A percentile compares a stretch with the other conserved stretches of the same genome.
phyloP scores from a whole-genome alignment of 2,888 invertebrate genomes.

The Nymphalis urticae region DNA sequence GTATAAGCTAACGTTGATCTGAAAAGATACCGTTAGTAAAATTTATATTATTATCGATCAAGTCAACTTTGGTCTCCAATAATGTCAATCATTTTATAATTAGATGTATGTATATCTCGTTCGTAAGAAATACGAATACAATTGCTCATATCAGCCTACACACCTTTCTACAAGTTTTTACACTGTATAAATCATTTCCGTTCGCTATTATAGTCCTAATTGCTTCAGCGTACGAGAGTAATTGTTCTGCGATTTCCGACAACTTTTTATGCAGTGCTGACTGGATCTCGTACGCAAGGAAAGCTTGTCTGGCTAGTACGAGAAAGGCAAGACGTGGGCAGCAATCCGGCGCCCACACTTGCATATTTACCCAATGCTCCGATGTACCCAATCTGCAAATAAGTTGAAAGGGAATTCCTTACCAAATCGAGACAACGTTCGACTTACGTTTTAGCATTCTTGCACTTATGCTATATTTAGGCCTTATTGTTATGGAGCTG shows the following conservation, averaged over 20 bases:
- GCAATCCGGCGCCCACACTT: constrained; percentile 44
- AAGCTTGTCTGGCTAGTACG: constrained; percentile 58
- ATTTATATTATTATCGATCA: background rate
- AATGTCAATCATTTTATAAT: constrained; percentile 25
- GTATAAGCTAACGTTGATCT: background rate
- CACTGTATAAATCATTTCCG: constrained; percentile 5
- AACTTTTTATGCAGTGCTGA: constrained; percentile 41
- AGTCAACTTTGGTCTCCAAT: background rate
- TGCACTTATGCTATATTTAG: too few relatives aligned
- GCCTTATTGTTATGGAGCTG: too few relatives aligned
- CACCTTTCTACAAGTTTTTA: constrained; percentile 52
- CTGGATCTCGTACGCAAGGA: constrained; percentile 49
- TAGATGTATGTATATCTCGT: constrained; percentile 23
- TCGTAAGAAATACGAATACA: constrained; percentile 45
- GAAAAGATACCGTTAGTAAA: background rate
- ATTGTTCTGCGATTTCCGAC: constrained; percentile 39
- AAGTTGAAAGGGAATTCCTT: constrained; percentile 22
- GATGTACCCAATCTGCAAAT: constrained; percentile 31
- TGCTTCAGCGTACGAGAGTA: constrained; percentile 16
- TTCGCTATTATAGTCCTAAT: constrained; percentile 31
- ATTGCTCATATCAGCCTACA: constrained; percentile 62
- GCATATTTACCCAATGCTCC: constrained; percentile 33
- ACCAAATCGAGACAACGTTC: constrained; percentile 2
- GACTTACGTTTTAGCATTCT: background rate
- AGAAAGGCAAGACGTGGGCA: constrained; percentile 54